Conservation (phyloP, 2,113 vertebrate species). For the Hylia prasina region DNA sequence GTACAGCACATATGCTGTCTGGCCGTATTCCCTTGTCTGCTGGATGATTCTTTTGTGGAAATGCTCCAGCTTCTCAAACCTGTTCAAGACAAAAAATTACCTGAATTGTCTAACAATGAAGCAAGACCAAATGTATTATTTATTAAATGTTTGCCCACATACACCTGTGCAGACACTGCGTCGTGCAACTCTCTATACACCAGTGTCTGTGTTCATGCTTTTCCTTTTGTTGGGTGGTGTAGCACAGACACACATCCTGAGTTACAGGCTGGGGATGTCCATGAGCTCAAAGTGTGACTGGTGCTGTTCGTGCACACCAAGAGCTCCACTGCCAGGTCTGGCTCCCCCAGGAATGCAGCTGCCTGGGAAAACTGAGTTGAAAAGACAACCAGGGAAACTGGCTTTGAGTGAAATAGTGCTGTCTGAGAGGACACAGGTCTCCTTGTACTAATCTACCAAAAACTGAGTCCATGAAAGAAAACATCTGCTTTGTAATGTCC, state of each 20-base stretch:
- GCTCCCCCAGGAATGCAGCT: background rate
- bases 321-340: background rate
- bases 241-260: too few relatives aligned
- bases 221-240: background rate
- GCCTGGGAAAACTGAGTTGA: background rate
- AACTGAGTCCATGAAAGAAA: background rate
- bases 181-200: fast-evolving
- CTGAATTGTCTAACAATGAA: background rate
- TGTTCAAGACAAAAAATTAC: background rate
- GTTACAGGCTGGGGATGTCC: fast-evolving
- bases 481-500: background rate
- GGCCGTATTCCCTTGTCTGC: background rate
- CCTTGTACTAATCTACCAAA: background rate
- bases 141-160: background rate
- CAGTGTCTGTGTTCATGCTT: background rate
- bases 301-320: fast-evolving
- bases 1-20: background rate
- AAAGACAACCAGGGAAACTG: background rate
- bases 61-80: background rate
- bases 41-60: background rate
- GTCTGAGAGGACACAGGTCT: background rate
- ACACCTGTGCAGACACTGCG: fast-evolving
- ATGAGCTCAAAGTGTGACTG: fast-evolving
- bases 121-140: background rate
- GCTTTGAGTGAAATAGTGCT: background rate